Conservation (phyloP, 2,113 vertebrate genomes). For the Eurystomus gularis region DNA sequence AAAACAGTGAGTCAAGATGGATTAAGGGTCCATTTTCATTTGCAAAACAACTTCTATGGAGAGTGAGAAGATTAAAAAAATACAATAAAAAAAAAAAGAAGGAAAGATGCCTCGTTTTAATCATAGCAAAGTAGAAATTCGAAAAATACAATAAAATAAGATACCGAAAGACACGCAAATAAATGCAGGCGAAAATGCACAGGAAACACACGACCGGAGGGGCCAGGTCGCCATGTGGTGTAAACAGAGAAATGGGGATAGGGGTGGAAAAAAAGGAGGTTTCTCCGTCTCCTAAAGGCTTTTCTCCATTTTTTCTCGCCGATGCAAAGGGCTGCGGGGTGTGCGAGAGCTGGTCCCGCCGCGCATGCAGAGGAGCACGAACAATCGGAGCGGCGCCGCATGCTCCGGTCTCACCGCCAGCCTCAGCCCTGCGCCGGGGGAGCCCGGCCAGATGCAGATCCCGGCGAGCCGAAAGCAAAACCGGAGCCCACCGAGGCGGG, state of each 20-base stretch:
- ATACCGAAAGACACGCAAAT: background rate
- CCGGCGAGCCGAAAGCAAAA: background rate
- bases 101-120: background rate
- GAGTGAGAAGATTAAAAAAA: background rate
- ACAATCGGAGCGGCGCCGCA: background rate
- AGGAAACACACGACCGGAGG: background rate
- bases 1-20: background rate
- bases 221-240: background rate
- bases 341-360: background rate
- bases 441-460: background rate
- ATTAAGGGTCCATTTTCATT: background rate
- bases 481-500: background rate
- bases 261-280: background rate
- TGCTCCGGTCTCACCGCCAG: background rate
- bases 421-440: background rate
- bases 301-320: background rate
- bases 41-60: slow-evolving; percentile 13
- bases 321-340: background rate
- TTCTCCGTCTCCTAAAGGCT: background rate
- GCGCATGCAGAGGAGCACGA: background rate
- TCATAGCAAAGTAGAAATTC: background rate
- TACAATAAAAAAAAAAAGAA: background rate
- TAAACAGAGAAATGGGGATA: background rate
- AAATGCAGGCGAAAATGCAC: background rate
- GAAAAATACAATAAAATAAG: background rate